Base-by-base conservation (phyloP, 1,140 invertebrate species). In the Rhizoglyphus robini region DNA sequence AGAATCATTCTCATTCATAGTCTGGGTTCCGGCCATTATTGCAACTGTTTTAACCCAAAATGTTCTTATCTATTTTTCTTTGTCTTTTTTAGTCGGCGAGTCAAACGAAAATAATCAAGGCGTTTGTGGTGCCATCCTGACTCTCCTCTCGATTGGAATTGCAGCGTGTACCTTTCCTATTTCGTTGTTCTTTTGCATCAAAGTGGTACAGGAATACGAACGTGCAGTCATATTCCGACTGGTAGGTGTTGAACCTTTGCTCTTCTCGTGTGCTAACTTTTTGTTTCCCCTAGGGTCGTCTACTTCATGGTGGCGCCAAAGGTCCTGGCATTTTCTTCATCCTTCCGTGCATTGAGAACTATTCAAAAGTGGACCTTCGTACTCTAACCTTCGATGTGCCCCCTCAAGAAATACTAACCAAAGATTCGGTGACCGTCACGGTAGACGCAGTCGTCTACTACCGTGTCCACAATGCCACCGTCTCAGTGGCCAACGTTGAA, bases 401-500 rank as follows among this genome's bases (percentile, higher is more conserved):
- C 20, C 81, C 81, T 15, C 81, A 83, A 73, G 81, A 81, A 73
- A 77, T 80, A 70, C 20, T 58, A n/a, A 68, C 41, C 60, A 68
- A 67, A 62, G 92, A 96, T 75, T 90, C 87, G 0, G 90, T 95
- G 1, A 96, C 90, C 0, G 90, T 94, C 0, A 86, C 86, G 5
- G 90, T 94, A 18, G 90, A 95, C 75, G 91, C 91, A 2, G 88
- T 82, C 1, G 79, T 81, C 15, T 82, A 80, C 68, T 81, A 79
- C 70, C 72, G 81, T 31, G 81, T 84, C 15, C 90, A 88, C 72
- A 95, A 96, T 77, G 92, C 94, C 13, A 95, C 90, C 0, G 88
- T 96, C 64, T 95, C 91, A 41, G 90, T 97, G 68, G 90, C 90
- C 32, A 96, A 96, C 75, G 92, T 97, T 36, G 92, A 96, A 76